phyloP scores from a whole-genome alignment of 2,888 invertebrate species.

The Pediacus dermestoides region DNA sequence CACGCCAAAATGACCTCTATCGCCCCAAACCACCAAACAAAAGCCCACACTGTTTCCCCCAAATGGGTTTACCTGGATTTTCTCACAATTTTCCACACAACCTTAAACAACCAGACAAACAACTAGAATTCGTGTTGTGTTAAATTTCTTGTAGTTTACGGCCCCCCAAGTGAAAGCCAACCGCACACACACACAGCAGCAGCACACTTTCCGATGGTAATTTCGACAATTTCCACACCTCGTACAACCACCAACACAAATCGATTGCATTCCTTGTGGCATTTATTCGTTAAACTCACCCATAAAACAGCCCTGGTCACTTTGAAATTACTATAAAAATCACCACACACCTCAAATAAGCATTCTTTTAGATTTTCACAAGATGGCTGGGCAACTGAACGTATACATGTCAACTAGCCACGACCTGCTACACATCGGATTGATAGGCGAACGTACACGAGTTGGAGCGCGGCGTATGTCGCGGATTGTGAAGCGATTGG shows the following conservation, averaged over 20 bases:
- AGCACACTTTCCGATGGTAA: constrained; percentile 34
- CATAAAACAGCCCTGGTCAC: constrained; percentile 46
- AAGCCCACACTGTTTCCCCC: constrained; percentile 13
- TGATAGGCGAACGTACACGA: constrained; percentile 17
- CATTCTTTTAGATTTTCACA: constrained; percentile 51
- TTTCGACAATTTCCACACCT: constrained; percentile 22
- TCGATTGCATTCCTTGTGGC: too few species aligned
- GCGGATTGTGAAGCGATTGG: constrained; percentile 21
- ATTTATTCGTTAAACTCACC: constrained; percentile 49
- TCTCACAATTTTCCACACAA: constrained; percentile 19
- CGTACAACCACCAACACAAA: too few species aligned
- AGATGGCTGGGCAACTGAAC: constrained; percentile 51
- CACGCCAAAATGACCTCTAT: constrained; percentile 43
- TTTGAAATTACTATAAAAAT: constrained; percentile 45
- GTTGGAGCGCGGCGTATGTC: constrained; percentile 33
- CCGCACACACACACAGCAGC: constrained; percentile 15
- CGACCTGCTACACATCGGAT: constrained; percentile 34
- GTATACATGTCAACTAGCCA: constrained; percentile 38
- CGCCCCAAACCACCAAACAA: constrained; percentile 24
- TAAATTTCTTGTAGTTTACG: constrained; percentile 36
- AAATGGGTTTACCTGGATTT: constrained; percentile 19
- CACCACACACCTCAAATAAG: constrained; percentile 51
- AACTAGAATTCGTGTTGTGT: constrained; percentile 27
- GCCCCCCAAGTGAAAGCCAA: constrained; percentile 39
- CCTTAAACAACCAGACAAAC: not conserved